Percentiles rank a stretch among this genome's conserved stretches.
Evolutionary conservation across 2,113 vertebrate genomes (phyloP).

Genomic region (Falco punctatus): DNA sequence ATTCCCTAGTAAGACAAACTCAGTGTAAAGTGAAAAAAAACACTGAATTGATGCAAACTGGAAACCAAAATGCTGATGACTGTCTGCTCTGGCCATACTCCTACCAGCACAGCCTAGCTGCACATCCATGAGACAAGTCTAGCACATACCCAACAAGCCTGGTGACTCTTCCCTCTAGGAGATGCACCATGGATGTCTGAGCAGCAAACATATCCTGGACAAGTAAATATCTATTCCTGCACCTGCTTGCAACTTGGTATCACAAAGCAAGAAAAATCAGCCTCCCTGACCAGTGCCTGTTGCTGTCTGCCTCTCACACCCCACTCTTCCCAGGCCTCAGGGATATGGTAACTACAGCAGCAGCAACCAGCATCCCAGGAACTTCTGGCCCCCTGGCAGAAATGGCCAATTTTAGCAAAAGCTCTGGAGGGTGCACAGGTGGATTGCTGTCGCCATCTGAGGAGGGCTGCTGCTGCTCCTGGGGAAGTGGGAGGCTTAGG

Average conservation of each 20-base stretch:
- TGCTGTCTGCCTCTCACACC: neutral
- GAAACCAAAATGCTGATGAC: neutral
- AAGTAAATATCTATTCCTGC: neutral
- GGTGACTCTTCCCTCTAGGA: neutral
- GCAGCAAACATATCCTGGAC: neutral
- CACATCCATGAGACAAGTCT: fast-evolving
- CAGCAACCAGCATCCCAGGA: neutral
- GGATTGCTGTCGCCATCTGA: fast-evolving
- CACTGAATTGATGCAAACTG: neutral
- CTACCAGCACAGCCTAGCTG: neutral
- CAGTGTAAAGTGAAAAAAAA: neutral
- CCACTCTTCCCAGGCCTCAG: too few relatives aligned
- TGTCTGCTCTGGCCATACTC: neutral
- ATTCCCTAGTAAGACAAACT: neutral
- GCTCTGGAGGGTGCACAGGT: neutral
- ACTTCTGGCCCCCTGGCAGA: neutral
- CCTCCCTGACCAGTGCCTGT: neutral
- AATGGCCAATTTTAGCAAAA: neutral
- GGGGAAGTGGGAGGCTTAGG: neutral
- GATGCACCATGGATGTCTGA: neutral
- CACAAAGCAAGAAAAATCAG: neutral
- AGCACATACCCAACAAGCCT: neutral
- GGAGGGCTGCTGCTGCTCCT: neutral
- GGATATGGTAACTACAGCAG: neutral
- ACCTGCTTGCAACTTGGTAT: neutral